Evolutionary conservation across 2,113 vertebrate species (phyloP), one percentile per base, ranked within the genome.

Genomic region (Percopsis transmontana): DNA sequence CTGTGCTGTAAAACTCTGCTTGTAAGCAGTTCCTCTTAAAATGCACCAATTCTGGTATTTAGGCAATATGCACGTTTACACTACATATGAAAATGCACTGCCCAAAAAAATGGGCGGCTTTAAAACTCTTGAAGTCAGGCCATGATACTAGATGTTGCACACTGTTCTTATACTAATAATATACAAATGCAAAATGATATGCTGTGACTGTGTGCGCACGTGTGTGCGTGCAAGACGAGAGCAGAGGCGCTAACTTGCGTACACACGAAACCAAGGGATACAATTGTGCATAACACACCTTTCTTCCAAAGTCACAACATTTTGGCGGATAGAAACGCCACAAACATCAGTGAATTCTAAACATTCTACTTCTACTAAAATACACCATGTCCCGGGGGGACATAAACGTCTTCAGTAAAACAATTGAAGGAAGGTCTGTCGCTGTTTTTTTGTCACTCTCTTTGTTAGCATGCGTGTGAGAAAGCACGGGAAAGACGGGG

Each of bases 391-490:
- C 15, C 13, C 1, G 27, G 27, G 27, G 27, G 27, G 27, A 7
- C 27, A 33, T 33, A 33, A 33, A 33, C 27, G 27, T 33, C 18
- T 56, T 55, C 65, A 9, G n/a, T 18, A 1, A 24, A 62, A 44
- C 50, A 47, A 68, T 44, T 1, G 16, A 8, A 33, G 9, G 10
- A 55, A 15, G n/a, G 53, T 15, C 62, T 10, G 12, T 68, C 66
- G 15, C 59, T 59, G 16, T 47, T 1, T 47, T 63, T 3, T 66
- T 55, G 41, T 0, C 2, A 70, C 2, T 52, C 56, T 52, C 21
- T 68, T 7, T 14, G 13, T 20, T 39, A 6, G 60, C 61, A 60
- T 62, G 66, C 18, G 54, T 66, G 18, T 54, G 72, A 57, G 2
- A 23, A 10, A 33, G 57, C 38, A 41, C 27, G 55, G n/a, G 16